phyloP scores from a whole-genome alignment of 2,888 invertebrate genomes.

The Malthinus flaveolus region DNA sequence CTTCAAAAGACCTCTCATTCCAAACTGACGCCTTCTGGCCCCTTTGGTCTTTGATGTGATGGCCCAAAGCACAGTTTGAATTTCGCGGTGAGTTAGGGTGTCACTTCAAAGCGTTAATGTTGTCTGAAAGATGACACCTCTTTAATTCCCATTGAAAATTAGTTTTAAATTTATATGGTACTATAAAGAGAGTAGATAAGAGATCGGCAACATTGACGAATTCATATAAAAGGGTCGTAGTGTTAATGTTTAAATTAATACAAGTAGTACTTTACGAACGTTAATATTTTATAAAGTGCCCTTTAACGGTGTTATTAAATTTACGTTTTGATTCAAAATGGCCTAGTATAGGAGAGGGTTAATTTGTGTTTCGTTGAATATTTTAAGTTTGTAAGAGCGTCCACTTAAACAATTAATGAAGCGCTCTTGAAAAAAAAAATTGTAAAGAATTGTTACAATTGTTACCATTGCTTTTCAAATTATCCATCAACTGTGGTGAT shows the following conservation, averaged over 20 bases:
- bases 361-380: too few species aligned
- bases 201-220: conserved; percentile 6
- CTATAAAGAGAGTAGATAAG: conserved; percentile 9
- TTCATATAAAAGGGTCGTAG: neutral
- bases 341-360: too few species aligned
- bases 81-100: conserved; percentile 42
- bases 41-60: conserved; percentile 46
- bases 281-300: too few species aligned
- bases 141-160: conserved; percentile 54
- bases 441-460: too few species aligned
- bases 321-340: too few species aligned
- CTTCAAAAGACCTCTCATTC: conserved; percentile 49
- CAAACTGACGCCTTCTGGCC: conserved; percentile 49
- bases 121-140: conserved; percentile 53
- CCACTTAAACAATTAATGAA: too few species aligned
- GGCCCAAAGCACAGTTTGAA: conserved; percentile 46
- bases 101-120: conserved; percentile 47
- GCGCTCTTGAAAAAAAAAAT: too few species aligned
- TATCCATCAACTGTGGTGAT: too few species aligned
- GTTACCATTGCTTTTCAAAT: too few species aligned
- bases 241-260: conserved; percentile 5
- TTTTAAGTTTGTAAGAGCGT: too few species aligned
- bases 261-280: neutral
- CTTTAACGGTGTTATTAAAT: too few species aligned
- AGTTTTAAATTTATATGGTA: conserved; percentile 51